Percentiles rank a stretch among this genome's conserved stretches.
phyloP scores from a whole-genome alignment of 2,113 vertebrate genomes.

The Apodemus speciosus region DNA sequence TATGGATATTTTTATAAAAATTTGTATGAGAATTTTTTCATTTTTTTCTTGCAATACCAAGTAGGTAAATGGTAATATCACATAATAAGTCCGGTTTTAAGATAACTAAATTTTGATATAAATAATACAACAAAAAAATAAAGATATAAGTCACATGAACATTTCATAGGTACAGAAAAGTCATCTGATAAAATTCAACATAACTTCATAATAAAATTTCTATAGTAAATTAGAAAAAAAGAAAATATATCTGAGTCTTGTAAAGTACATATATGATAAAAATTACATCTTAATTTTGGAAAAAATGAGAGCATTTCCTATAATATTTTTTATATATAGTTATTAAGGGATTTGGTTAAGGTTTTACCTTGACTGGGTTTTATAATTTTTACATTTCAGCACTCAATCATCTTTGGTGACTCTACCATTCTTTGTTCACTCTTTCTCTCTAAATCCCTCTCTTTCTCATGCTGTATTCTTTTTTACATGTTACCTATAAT shows the following conservation, averaged over 20 bases:
- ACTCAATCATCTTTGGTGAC: background rate
- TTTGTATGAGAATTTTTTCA: background rate
- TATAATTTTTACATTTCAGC: background rate
- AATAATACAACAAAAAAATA: background rate
- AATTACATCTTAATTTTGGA: background rate
- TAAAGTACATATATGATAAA: background rate
- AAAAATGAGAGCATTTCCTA: background rate
- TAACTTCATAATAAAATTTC: background rate
- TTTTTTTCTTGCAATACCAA: background rate
- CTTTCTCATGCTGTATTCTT: background rate
- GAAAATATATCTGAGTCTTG: background rate
- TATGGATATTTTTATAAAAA: background rate
- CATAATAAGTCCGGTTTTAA: background rate
- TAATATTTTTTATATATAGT: background rate
- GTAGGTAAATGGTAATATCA: background rate
- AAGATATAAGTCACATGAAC: background rate
- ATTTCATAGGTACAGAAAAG: background rate
- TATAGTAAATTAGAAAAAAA: background rate
- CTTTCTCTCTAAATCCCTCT: background rate
- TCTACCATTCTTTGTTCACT: background rate
- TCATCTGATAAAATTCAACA: background rate
- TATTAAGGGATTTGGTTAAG: background rate
- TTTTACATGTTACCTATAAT: background rate
- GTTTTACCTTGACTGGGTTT: background rate
- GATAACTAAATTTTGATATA: background rate